Base-by-base conservation (phyloP, 2,888 invertebrate species). In the Apamea crenata region DNA sequence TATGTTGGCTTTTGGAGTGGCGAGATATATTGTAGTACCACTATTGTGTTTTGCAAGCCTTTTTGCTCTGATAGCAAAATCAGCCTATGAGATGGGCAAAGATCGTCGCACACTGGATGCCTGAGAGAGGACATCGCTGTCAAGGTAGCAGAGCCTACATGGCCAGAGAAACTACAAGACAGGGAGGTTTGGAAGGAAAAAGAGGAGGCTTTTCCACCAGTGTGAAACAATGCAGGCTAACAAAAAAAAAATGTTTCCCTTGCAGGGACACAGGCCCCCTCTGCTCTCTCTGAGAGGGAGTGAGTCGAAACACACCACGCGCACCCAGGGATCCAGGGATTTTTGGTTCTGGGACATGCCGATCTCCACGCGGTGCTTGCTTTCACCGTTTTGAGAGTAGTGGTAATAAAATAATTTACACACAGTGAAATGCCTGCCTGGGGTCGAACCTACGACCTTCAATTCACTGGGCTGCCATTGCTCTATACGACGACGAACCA, bases 11-110 rank as follows among this genome's bases (percentile, higher is more conserved):
- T 68, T 65, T 12, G 50, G 36, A 75, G 40, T 83, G 65, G 21
- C 10, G 40, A 69, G 25, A 77, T 81, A 77, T 77, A 32, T 65
- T 83, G 21, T 47, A 50, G n/a, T 63, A 77, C 6, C 61, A 77
- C 53, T 80, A 83, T 29, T 83, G 77, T 56, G 29, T 65, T 77
- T 56, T 40, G 10, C 36, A 36, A 36, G 12, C 21, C 36, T 53
- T 47, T 68, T 63, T 56, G 3, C 10, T 16, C 4, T 29, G 18
- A 68, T 36, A 83, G 14, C 4, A 4, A 56, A 21, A 53, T 53
- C 21, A 53, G 8, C 8, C 21, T 8, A 53, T 21, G 40, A 7
- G 40, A 40, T 40, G 40, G 40, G 40, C 40, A 40, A 40, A 40
- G 7, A 40, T 40, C 40, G 40, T 40, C 40, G 0, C 40, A 7